Evolutionary conservation across 1,140 invertebrate genomes (phyloP).

Genomic region (Macrobrachium rosenbergii): DNA sequence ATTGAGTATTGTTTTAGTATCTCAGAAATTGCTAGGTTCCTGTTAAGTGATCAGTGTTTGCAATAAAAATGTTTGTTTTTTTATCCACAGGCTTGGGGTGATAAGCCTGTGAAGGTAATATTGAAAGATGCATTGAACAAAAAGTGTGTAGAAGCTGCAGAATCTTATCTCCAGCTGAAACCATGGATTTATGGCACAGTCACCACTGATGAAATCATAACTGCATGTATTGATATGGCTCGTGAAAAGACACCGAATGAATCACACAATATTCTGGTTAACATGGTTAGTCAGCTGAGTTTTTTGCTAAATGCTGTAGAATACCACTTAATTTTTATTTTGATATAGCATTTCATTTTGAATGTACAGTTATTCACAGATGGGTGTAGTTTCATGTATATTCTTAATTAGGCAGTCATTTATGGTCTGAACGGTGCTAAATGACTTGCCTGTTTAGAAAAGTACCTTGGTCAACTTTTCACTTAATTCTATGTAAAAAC

Average conservation of each 20-base stretch:
- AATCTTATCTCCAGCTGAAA: constrained; percentile 50
- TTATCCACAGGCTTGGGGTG: constrained; percentile 40
- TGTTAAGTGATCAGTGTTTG: no score
- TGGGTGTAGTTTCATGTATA: no score
- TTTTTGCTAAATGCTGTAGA: not conserved
- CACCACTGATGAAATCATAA: constrained; percentile 9
- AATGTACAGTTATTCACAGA: no score
- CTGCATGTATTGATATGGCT: constrained; percentile 44
- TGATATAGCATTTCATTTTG: not conserved
- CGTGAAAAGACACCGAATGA: constrained; percentile 3
- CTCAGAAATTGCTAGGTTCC: no score
- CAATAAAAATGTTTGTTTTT: no score
- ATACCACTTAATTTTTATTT: not conserved
- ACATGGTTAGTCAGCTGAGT: constrained; percentile 14
- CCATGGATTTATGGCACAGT: constrained; percentile 54
- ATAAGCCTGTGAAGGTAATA: constrained; percentile 48
- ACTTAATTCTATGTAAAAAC: no score
- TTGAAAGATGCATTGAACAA: constrained; percentile 44
- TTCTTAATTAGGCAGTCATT: no score
- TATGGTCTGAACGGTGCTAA: no score
- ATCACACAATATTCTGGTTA: constrained; percentile 12
- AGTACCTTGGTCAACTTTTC: no score
- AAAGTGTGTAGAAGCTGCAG: constrained; percentile 32
- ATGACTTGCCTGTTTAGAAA: no score
- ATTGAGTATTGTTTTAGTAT: no score